Base-by-base conservation (phyloP, 2,888 invertebrate genomes). In the Nomada ruficornis region DNA sequence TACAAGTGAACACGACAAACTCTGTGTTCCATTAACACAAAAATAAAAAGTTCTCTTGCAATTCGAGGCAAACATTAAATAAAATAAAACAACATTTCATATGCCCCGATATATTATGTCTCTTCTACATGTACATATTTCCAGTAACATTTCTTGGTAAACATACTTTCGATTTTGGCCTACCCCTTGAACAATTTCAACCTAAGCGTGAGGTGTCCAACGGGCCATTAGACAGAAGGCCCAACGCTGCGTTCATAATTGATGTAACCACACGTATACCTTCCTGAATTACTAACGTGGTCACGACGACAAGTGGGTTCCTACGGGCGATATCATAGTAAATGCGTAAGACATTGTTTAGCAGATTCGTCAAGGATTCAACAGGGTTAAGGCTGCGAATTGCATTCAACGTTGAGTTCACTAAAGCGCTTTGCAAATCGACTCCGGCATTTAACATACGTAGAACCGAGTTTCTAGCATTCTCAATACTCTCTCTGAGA, bases 381-480 rank as follows among this genome's bases (percentile, higher is more conserved):
- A 65, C 79, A 20, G 88, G 87, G 68, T 86, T 80, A 10, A 54
- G 20, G 60, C 75, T 84, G 63, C 36, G 62, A 44, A 89, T 63
- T 18, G 85, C 88, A 10, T 60, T 73, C 26, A 82, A 72, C 29
- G 85, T 78, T 36, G 87, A 84, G 23, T 65, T 67, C 11, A 81
- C 77, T 26, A 89, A 71, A 26, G 83, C 87, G 13, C 74, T 23
- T 3, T 47, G 54, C 54, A 88, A 72, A 55, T 89, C 86, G 36
- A 64, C 50, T 20, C 71, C 65, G 47, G 82, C 80, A 60, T 80
- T 83, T 10, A 88, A 67, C 15, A 65, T 75, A 9, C 42, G 54
- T 18, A 54, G 63, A 44, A 86, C 70, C 54, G 78, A 65, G 18
- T 79, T 62, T 68, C 89, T 80, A 4, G 88, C 89, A 20, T 74